phyloP scores from a whole-genome alignment of 2,797 vertebrate genomes.

The Tokudaia muenninki region DNA sequence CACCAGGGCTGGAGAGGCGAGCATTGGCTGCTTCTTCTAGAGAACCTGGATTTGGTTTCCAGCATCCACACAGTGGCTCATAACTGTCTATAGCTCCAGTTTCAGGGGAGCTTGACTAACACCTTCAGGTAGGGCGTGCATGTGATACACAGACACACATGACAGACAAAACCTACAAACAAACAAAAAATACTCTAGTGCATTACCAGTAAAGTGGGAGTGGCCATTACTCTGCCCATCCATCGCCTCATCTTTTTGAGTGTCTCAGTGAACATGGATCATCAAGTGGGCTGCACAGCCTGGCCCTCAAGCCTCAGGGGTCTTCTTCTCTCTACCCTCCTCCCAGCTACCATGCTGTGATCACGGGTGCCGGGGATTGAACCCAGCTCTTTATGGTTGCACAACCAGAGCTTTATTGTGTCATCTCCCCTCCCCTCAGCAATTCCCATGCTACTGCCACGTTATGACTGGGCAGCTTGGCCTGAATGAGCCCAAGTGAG shows the following conservation, averaged over 20 bases:
- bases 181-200: neutral
- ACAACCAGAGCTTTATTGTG: neutral
- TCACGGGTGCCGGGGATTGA: neutral
- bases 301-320: neutral
- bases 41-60: neutral
- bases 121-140: too few species aligned
- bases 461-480: neutral
- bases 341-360: neutral
- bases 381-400: neutral
- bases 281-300: neutral
- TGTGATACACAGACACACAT: neutral
- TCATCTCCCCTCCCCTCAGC: too few species aligned
- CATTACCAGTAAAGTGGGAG: neutral
- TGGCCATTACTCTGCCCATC: too few species aligned
- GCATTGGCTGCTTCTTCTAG: too few species aligned
- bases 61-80: neutral
- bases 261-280: neutral
- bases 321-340: neutral
- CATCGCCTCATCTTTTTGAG: neutral
- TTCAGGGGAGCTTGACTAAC: neutral
- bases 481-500: neutral
- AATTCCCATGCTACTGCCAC: neutral
- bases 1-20: neutral
- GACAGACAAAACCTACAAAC: neutral
- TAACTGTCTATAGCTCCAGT: neutral